Evolutionary conservation across 2,113 vertebrate species (phyloP).

Genomic region (Piprites chloris): DNA sequence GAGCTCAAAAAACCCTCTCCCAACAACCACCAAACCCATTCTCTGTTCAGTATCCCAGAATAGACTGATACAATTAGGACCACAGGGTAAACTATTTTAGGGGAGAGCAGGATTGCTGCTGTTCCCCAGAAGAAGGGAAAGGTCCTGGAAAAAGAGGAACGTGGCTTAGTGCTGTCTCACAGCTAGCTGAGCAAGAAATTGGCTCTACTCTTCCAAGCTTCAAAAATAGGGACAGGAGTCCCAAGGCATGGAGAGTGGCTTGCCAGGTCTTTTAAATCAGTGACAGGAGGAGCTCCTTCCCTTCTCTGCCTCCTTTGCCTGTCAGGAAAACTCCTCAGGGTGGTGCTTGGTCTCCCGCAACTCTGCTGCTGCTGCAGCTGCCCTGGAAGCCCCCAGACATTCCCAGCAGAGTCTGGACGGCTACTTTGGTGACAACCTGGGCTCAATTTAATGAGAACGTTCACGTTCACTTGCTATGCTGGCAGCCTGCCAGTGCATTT

Average conservation of each 20-base stretch:
- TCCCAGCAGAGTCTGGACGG: slow-evolving; percentile 32
- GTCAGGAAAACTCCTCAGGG: not conserved
- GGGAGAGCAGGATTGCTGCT: not conserved
- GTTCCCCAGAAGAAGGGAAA: not conserved
- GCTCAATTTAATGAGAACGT: slow-evolving; percentile 43
- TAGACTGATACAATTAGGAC: not conserved
- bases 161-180: not conserved
- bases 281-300: not conserved
- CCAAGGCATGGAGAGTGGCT: not conserved
- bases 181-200: not conserved
- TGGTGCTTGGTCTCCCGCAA: not conserved
- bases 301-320: not conserved
- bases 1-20: not conserved
- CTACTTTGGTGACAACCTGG: slow-evolving; percentile 54
- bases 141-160: not conserved
- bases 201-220: not conserved
- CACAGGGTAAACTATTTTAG: not conserved
- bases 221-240: not conserved
- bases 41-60: not conserved
- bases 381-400: slow-evolving; percentile 30
- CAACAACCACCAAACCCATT: not conserved
- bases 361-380: slow-evolving; percentile 6
- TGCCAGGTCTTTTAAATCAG: not conserved
- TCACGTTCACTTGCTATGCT: slow-evolving; percentile 53
- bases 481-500: not conserved